Evolutionary conservation across 2,888 invertebrate species (phyloP), one percentile per base, ranked within the genome.

Genomic region (Habroteleia sp.): DNA sequence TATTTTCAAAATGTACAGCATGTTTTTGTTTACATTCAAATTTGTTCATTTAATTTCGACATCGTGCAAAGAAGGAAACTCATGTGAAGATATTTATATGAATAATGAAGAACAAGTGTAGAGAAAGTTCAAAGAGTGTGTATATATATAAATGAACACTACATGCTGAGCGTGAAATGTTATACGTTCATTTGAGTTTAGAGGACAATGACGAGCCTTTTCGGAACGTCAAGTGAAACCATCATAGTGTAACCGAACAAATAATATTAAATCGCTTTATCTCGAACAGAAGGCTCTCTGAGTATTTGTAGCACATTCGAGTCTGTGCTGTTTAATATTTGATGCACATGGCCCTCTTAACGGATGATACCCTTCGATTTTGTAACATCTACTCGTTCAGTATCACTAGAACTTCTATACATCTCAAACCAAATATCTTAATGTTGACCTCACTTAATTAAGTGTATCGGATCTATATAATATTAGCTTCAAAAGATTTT

Each of bases 291-390:
- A 58, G 42, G 39, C 44, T 62, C 23, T 23, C 10, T 3, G 58
- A 39, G 42, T 66, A 65, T 73, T 66, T 73, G 33, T 66, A 58
- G 73, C 46, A 10, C 20, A 16, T 11, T 37, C 44, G 31, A 11
- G 58, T 73, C 60, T 58, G 52, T 10, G 31, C 6, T 16, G 44
- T 39, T 73, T 60, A 54, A 73, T 66, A 66, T 66, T 66, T 73
- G 39, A 73, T 73, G 54, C 73, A 73, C 66, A 66, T 73, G 73
- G 73, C 73, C 66, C 73, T 66, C 54, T 73, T 54, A 73, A 37
- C 50, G 31, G 33, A 33, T 39, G 66, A 58, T 50, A 63, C 41
- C 23, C 13, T 16, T 17, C 46, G 56, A 65, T 73, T 54, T 52
- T 44, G 20, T 17, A 66, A 39, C 58, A 60, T 54, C 46, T 11